phyloP scores from a whole-genome alignment of 2,113 vertebrate species.

The Phyllostomus discolor region DNA sequence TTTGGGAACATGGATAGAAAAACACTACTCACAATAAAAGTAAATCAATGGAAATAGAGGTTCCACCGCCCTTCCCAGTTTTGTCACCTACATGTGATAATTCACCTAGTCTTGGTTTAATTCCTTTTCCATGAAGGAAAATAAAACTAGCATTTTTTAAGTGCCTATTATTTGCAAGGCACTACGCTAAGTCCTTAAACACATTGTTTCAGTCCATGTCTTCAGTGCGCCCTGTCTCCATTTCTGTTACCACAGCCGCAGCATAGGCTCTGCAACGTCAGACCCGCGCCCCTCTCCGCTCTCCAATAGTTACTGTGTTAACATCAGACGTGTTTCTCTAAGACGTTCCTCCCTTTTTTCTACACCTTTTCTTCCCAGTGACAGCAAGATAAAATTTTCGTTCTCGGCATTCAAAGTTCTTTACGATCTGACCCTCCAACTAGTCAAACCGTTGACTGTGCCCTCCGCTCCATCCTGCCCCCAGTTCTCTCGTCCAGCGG shows the following conservation, averaged over 20 bases:
- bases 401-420: neutral
- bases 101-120: neutral
- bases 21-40: neutral
- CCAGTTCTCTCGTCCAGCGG: neutral
- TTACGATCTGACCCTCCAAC: neutral
- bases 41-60: neutral
- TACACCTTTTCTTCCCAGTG: neutral
- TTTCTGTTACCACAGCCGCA: neutral
- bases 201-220: too few relatives aligned
- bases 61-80: too few relatives aligned
- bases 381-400: neutral
- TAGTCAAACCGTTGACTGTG: neutral
- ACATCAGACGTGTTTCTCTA: neutral
- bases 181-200: neutral
- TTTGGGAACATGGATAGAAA: neutral
- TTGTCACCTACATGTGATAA: neutral
- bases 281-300: too few relatives aligned
- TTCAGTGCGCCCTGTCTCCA: neutral
- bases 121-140: neutral
- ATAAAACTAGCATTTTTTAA: neutral
- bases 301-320: neutral
- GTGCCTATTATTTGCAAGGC: neutral
- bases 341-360: neutral
- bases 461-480: fast-evolving
- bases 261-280: fast-evolving